Conservation (phyloP, 2,113 vertebrate species). For the Plotosus lineatus region DNA sequence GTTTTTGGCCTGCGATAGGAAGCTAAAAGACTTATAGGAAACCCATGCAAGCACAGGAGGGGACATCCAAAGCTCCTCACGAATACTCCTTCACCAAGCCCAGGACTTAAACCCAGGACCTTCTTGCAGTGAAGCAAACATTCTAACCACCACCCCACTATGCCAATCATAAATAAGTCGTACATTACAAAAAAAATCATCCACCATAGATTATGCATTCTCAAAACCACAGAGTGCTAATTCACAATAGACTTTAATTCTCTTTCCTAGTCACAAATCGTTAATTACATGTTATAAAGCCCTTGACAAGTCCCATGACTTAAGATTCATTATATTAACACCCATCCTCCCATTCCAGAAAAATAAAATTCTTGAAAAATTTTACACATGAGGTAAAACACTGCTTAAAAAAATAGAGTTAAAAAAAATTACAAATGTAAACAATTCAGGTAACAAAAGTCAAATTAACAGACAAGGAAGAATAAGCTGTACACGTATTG, state of each 20-base stretch:
- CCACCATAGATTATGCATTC: neutral
- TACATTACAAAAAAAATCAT: neutral
- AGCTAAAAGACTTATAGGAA: no score
- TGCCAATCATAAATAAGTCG: no score
- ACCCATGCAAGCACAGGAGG: no score
- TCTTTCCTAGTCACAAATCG: conserved; percentile 1
- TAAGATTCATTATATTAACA: neutral
- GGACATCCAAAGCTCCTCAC: no score
- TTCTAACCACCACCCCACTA: no score
- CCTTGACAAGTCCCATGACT: neutral
- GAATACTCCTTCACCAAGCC: no score
- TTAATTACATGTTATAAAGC: neutral
- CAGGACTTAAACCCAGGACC: no score
- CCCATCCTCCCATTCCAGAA: neutral
- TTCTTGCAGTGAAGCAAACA: no score
- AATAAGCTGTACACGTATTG: conserved; percentile 60
- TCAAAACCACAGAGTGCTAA: neutral
- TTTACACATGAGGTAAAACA: neutral
- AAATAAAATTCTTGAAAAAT: neutral
- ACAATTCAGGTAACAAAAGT: conserved; percentile 15
- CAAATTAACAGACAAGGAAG: neutral
- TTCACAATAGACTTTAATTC: neutral
- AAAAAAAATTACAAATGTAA: conserved; percentile 6
- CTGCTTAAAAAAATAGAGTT: neutral
- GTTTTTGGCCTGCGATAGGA: no score